A percentile compares a stretch with the other conserved stretches of the same genome.
phyloP scores from a whole-genome alignment of 2,113 vertebrate species.

The Clupea harengus region DNA sequence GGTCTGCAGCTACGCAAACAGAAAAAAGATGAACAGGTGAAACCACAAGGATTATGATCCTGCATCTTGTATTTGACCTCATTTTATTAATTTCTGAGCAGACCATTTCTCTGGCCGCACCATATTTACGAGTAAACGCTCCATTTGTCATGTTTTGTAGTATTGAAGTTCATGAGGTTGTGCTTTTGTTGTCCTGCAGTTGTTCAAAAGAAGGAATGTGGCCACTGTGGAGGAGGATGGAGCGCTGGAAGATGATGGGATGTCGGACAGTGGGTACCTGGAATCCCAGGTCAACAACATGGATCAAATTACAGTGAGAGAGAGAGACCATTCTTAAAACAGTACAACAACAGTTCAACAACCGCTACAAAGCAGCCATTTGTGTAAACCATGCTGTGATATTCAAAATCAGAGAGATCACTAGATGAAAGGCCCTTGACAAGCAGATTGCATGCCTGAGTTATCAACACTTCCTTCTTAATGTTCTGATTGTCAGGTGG shows the following conservation, averaged over 20 bases:
- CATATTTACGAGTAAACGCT: too few species aligned
- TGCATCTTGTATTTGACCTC: not conserved
- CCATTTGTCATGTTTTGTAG: not conserved
- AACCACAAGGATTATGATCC: not conserved
- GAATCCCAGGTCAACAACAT: constrained; percentile 95
- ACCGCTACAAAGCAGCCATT: not conserved
- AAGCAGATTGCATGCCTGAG: not conserved
- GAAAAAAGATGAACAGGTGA: constrained; percentile 95
- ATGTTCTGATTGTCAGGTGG: too few species aligned
- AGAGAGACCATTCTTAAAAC: constrained; percentile 42
- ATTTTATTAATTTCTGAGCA: not conserved
- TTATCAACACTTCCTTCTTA: too few species aligned
- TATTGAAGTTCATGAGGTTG: not conserved
- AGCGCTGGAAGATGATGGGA: constrained; percentile 88
- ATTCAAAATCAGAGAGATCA: not conserved
- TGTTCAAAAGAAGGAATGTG: constrained; percentile 97
- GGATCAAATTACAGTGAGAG: constrained; percentile 86
- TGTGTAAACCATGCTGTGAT: not conserved
- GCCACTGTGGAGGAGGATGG: constrained; percentile 85
- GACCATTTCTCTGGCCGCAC: not conserved
- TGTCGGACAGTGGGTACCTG: constrained; percentile 93
- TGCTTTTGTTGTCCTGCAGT: constrained; percentile 65
- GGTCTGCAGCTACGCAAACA: constrained; percentile 95
- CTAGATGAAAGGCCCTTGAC: not conserved
- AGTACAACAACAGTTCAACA: not conserved